phyloP scores from a whole-genome alignment of 1,140 invertebrate genomes.

The Hyposmocoma kahamanoa region DNA sequence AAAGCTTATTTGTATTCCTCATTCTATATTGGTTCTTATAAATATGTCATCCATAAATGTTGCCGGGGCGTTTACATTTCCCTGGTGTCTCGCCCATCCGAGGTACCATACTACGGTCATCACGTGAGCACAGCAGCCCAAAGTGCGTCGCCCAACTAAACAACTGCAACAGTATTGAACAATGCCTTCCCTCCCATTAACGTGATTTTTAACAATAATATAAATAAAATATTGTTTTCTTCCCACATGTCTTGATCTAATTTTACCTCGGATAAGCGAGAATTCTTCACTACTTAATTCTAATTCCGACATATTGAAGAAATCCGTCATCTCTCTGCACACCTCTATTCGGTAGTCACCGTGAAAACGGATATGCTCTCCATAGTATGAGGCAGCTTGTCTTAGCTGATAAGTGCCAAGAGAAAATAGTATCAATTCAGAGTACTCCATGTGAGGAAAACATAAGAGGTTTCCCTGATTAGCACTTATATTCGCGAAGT shows the following conservation, averaged over 20 bases:
- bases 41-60: too few species aligned
- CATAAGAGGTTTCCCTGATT: neutral
- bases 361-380: slow-evolving; percentile 5
- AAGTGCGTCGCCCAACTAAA: slow-evolving; percentile 3
- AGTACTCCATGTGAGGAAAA: neutral
- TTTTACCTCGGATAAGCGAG: too few species aligned
- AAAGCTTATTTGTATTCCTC: too few species aligned
- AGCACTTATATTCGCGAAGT: neutral
- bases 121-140: slow-evolving; percentile 7
- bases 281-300: too few species aligned
- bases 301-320: too few species aligned
- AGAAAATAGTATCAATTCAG: slow-evolving; percentile 5
- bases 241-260: too few species aligned
- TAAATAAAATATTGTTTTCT: too few species aligned
- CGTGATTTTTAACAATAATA: too few species aligned
- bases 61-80: too few species aligned
- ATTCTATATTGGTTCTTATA: too few species aligned
- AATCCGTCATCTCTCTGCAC: neutral
- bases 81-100: slow-evolving; percentile 8
- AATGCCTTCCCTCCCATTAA: neutral
- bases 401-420: slow-evolving; percentile 5
- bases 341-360: neutral
- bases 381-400: slow-evolving; percentile 1
- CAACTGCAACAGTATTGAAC: slow-evolving; percentile 5
- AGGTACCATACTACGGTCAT: slow-evolving; percentile 10